Percentiles rank a stretch among this genome's conserved stretches.
Evolutionary conservation across 2,113 vertebrate species (phyloP).

Genomic region (Microcebus jonahi): DNA sequence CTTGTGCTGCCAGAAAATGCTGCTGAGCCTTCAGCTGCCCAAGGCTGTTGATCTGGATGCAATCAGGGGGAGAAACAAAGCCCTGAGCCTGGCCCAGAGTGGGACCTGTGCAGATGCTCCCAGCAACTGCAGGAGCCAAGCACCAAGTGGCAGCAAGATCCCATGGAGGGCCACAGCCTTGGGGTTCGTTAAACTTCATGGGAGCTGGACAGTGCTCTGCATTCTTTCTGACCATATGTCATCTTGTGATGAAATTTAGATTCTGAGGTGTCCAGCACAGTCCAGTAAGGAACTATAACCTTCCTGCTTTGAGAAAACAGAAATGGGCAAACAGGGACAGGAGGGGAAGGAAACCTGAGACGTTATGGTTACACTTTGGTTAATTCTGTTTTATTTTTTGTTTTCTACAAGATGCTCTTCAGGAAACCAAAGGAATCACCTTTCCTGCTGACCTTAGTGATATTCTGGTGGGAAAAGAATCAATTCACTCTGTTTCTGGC

Average conservation of each 20-base stretch:
- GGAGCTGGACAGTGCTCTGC: background rate
- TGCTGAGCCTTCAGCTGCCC: background rate
- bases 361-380: rapidly evolving
- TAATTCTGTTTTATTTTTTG: background rate
- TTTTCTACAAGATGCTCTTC: background rate
- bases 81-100: background rate
- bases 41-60: background rate
- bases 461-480: background rate
- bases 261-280: background rate
- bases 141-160: background rate
- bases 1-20: background rate
- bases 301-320: background rate
- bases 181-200: background rate
- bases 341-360: background rate
- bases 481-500: background rate
- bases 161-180: background rate
- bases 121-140: background rate
- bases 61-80: background rate
- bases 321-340: background rate
- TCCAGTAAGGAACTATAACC: no score
- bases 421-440: background rate
- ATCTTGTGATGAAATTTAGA: background rate
- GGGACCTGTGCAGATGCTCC: background rate
- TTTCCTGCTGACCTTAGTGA: background rate
- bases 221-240: background rate